Evolutionary conservation across 2,113 vertebrate species (phyloP).

Genomic region (Neotoma lepida): DNA sequence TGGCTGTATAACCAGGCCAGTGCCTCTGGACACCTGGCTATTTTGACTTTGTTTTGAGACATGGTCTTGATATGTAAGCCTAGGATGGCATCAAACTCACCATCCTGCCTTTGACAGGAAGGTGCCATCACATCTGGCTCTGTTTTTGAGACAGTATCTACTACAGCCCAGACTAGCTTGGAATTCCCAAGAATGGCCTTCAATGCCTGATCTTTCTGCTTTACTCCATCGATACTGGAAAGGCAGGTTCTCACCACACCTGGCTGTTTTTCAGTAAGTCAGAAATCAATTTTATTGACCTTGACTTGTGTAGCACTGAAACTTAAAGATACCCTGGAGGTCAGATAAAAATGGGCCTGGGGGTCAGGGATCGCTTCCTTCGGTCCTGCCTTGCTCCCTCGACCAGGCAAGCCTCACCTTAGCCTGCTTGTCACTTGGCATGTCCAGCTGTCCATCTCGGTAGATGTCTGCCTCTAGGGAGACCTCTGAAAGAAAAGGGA

Average conservation of each 20-base stretch:
- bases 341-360: fast-evolving
- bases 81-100: neutral
- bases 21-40: neutral
- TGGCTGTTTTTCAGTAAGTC: neutral
- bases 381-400: neutral
- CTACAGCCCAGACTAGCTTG: neutral
- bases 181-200: neutral
- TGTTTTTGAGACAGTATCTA: neutral
- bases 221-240: neutral
- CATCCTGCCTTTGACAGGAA: neutral
- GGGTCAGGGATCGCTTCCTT: neutral
- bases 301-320: fast-evolving
- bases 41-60: neutral
- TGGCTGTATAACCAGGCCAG: fast-evolving
- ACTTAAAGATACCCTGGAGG: fast-evolving
- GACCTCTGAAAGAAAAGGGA: slow-evolving; percentile 83
- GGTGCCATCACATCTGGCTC: neutral
- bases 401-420: slow-evolving; percentile 62
- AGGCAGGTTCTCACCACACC: neutral
- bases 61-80: neutral
- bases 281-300: fast-evolving
- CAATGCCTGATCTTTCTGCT: no score
- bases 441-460: slow-evolving; percentile 86
- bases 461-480: slow-evolving; percentile 90
- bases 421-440: slow-evolving; percentile 86